These are phyloP conservation scores for Ennomos erosarius DNA, from an alignment of 2,888 invertebrate species.

Conservation along the genomic window DNA sequence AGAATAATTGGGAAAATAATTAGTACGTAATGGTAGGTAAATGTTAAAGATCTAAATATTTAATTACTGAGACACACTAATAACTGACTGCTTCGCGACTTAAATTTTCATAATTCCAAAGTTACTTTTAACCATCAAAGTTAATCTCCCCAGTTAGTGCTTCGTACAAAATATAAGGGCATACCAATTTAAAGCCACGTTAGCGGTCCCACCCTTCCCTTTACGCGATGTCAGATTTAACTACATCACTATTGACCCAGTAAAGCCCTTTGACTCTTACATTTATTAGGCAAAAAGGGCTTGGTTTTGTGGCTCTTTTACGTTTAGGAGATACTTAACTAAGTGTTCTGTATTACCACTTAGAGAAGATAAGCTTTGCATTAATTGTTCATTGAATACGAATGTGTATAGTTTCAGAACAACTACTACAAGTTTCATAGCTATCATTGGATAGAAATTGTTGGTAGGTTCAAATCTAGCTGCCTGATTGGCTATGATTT, in stretches of 20 bases:
- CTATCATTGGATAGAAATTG: too few species aligned
- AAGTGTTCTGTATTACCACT: neutral
- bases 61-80: too few species aligned
- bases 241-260: constrained; percentile 14
- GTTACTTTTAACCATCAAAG: neutral
- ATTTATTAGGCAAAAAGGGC: constrained; percentile 9
- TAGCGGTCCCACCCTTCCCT: constrained; percentile 23
- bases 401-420: too few species aligned
- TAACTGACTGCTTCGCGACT: too few species aligned
- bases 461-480: too few species aligned
- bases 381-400: too few species aligned
- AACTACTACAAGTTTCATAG: too few species aligned
- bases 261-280: constrained; percentile 7
- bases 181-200: constrained; percentile 27
- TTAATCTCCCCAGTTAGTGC: constrained; percentile 19
- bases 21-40: too few species aligned
- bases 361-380: too few species aligned
- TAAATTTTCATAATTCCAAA: neutral
- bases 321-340: constrained; percentile 6
- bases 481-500: too few species aligned
- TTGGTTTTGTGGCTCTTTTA: constrained; percentile 6
- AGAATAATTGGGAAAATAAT: too few species aligned
- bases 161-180: constrained; percentile 16
- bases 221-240: constrained; percentile 20
- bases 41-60: too few species aligned